These are phyloP conservation scores for Etheostoma cragini DNA, from an alignment of 2,113 vertebrate species.

Conservation along the genomic window DNA sequence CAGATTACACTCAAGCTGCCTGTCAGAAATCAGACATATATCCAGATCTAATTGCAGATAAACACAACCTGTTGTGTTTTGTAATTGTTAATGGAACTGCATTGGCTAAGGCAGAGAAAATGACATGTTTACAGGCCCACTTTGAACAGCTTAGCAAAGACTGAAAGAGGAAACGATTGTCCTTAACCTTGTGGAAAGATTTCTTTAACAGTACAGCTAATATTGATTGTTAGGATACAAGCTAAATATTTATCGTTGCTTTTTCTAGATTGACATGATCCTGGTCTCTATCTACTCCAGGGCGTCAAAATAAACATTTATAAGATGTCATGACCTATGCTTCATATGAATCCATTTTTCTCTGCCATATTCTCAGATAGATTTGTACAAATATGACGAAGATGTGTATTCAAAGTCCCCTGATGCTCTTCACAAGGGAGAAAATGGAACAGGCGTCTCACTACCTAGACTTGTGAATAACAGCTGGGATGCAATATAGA, in stretches of 20 bases:
- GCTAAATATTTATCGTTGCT: constrained; percentile 36
- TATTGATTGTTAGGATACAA: constrained; percentile 25
- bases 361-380: constrained; percentile 28
- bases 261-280: constrained; percentile 4
- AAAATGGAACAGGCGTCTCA: constrained; percentile 53
- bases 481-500: constrained; percentile 74
- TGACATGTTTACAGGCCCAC: constrained; percentile 42
- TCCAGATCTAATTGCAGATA: constrained; percentile 57
- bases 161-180: constrained; percentile 26
- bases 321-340: constrained; percentile 33
- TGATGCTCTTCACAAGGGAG: constrained; percentile 39
- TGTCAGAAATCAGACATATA: constrained; percentile 49
- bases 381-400: constrained; percentile 61
- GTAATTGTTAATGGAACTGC: constrained; percentile 33
- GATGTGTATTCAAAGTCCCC: constrained; percentile 59
- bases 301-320: constrained; percentile 19
- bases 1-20: constrained; percentile 40
- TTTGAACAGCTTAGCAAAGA: constrained; percentile 48
- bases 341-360: constrained; percentile 39
- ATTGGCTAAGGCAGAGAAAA: constrained; percentile 53
- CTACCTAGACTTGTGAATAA: constrained; percentile 66
- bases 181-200: constrained; percentile 38
- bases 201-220: constrained; percentile 37
- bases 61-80: constrained; percentile 59
- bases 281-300: neutral